phyloP scores from a whole-genome alignment of 2,888 invertebrate species.

The Macrosoma leucophasiata region DNA sequence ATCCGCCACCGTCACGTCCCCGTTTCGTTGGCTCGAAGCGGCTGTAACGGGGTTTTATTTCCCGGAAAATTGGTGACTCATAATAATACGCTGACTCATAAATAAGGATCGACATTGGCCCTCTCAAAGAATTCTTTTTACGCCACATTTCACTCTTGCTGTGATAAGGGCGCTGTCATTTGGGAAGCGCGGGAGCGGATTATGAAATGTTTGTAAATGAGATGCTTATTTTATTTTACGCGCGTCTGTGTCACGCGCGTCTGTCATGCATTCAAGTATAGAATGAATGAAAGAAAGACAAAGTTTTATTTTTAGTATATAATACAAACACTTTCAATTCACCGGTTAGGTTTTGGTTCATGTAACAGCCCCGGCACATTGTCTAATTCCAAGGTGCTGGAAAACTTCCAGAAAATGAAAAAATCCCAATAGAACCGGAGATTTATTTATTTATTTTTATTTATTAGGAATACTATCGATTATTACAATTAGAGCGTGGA shows the following conservation, averaged over 20 bases:
- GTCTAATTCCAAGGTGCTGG: no score
- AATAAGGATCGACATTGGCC: conserved; percentile 70
- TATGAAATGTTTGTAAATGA: not conserved
- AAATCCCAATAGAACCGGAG: no score
- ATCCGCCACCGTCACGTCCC: conserved; percentile 47
- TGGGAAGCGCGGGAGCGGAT: conserved; percentile 13
- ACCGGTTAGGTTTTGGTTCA: not conserved
- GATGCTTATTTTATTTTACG: not conserved
- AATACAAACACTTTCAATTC: not conserved
- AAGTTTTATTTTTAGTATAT: not conserved
- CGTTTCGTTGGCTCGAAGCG: conserved; percentile 30
- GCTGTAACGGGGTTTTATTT: conserved; percentile 47
- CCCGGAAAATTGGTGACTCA: conserved; percentile 72
- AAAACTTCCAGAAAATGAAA: no score
- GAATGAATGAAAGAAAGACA: not conserved
- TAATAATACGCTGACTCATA: conserved; percentile 72
- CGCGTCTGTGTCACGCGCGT: conserved; percentile 14
- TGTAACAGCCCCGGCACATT: no score
- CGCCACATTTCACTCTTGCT: conserved; percentile 64
- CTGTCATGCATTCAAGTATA: not conserved
- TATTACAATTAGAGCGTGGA: no score
- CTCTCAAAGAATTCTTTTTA: conserved; percentile 66
- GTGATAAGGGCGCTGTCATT: conserved; percentile 24
- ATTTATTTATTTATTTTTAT: no score
- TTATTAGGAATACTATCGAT: no score